phyloP scores from a whole-genome alignment of 2,888 invertebrate species.

The Sepiola atlantica region DNA sequence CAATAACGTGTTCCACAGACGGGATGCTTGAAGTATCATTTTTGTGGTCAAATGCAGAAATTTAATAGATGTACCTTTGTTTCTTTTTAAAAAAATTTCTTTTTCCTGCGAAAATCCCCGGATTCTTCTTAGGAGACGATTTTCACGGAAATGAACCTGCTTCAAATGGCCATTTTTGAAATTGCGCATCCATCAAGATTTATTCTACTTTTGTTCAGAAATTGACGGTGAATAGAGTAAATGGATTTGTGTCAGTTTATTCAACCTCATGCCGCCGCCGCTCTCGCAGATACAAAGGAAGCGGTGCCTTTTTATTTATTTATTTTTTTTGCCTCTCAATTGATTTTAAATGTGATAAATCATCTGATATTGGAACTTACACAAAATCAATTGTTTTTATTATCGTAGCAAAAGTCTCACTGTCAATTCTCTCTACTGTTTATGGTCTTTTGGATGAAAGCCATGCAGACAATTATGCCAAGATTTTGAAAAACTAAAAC shows the following conservation, averaged over 20 bases:
- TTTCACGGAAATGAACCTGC: too few species aligned
- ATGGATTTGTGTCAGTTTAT: not conserved
- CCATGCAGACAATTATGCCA: not conserved
- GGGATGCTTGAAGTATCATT: too few species aligned
- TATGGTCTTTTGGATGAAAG: not conserved
- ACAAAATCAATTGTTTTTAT: constrained; percentile 32
- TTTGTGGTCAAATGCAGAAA: too few species aligned
- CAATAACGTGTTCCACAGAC: too few species aligned
- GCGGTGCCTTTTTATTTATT: not conserved
- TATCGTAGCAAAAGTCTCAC: not conserved
- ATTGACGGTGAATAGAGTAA: not conserved
- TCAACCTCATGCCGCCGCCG: not conserved
- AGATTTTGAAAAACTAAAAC: not conserved
- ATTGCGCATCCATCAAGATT: too few species aligned
- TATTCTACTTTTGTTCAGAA: too few species aligned
- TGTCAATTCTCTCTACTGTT: not conserved
- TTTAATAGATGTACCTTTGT: too few species aligned
- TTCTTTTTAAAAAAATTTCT: too few species aligned
- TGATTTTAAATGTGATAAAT: not conserved
- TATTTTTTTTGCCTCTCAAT: not conserved
- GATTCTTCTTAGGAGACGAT: too few species aligned
- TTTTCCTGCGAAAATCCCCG: too few species aligned
- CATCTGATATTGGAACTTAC: not conserved
- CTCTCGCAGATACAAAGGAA: not conserved
- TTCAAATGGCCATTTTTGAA: too few species aligned